These are phyloP conservation scores for Saguinus midas DNA, from an alignment of 2,113 vertebrate species.

Conservation along the genomic window DNA sequence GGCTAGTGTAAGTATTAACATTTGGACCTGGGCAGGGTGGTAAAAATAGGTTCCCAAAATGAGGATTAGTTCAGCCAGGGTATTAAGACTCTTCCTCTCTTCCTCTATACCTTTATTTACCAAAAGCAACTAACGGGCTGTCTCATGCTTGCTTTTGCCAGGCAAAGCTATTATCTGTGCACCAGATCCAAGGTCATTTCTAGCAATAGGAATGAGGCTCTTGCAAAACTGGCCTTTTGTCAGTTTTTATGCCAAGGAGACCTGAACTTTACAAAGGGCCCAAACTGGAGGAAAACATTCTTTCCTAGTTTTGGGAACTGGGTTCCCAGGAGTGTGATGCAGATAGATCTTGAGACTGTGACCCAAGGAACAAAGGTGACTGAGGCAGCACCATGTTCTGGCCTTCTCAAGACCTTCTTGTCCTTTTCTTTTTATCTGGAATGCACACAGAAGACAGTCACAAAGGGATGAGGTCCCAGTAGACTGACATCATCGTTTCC, in stretches of 20 bases:
- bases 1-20: too few species aligned
- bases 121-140: not conserved
- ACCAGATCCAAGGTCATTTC: not conserved
- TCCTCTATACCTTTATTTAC: not conserved
- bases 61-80: not conserved
- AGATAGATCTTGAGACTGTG: not conserved
- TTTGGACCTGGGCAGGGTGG: not conserved
- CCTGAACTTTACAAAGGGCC: not conserved
- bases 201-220: not conserved
- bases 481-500: not conserved
- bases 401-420: not conserved
- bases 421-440: not conserved
- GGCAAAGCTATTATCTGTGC: not conserved
- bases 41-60: not conserved
- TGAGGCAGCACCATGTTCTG: not conserved
- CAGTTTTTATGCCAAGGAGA: not conserved
- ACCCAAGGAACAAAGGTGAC: not conserved
- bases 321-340: too few species aligned
- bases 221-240: not conserved
- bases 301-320: fast-evolving
- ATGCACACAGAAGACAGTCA: too few species aligned
- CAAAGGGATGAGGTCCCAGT: not conserved
- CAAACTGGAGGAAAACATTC: too few species aligned
- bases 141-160: not conserved
- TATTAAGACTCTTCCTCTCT: not conserved